Evolutionary conservation across 2,797 vertebrate genomes (phyloP).

Genomic region (Triplophysa yarkandensis): DNA sequence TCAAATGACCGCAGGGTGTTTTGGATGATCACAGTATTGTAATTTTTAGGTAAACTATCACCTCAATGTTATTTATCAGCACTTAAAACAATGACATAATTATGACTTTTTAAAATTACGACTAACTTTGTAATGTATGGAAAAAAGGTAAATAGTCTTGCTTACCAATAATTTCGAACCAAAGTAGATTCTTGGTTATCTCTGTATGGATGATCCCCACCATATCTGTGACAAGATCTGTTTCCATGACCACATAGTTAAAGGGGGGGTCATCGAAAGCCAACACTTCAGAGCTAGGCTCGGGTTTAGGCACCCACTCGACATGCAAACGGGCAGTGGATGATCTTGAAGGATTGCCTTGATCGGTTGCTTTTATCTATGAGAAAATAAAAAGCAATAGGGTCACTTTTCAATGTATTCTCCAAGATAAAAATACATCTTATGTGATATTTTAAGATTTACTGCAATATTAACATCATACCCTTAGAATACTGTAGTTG

Average conservation of each 20-base stretch:
- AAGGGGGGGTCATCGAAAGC: constrained; percentile 88
- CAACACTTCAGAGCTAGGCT: constrained; percentile 75
- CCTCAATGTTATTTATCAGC: too few relatives aligned
- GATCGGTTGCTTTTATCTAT: constrained; percentile 89
- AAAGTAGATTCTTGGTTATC: constrained; percentile 77
- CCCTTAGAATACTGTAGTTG: constrained; percentile 91
- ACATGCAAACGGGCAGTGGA: constrained; percentile 87
- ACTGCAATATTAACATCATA: constrained; percentile 57
- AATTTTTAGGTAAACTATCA: too few relatives aligned
- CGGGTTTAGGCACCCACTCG: constrained; percentile 82
- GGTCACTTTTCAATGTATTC: neutral
- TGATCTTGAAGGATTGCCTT: constrained; percentile 78
- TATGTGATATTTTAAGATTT: neutral
- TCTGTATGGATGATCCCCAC: constrained; percentile 92
- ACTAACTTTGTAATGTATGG: too few relatives aligned
- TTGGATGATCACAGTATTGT: too few relatives aligned
- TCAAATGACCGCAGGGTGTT: too few relatives aligned
- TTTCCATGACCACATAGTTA: constrained; percentile 93
- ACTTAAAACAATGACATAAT: too few relatives aligned
- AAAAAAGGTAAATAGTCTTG: neutral
- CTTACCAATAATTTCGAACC: constrained; percentile 91
- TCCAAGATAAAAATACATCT: neutral
- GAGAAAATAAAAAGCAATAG: neutral
- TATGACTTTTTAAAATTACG: too few relatives aligned
- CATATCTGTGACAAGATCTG: constrained; percentile 91